Conservation (phyloP, 2,113 vertebrate genomes). For the Petromus typicus region DNA sequence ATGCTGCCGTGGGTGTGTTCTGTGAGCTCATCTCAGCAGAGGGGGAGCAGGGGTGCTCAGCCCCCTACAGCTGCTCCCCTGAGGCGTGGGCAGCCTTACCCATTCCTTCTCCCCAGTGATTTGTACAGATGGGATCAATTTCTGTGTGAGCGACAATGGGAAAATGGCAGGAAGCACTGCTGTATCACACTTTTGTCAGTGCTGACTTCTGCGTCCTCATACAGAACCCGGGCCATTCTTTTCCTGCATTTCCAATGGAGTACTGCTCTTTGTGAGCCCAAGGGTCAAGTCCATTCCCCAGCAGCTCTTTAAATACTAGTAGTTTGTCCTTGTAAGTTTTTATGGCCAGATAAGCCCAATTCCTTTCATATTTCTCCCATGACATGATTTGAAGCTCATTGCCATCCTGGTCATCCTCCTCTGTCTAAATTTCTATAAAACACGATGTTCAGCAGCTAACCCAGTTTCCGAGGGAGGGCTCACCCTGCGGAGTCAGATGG, state of each 20-base stretch:
- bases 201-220: background rate
- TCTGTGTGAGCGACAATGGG: background rate
- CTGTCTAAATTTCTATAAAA: slow-evolving; percentile 26
- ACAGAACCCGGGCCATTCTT: background rate
- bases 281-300: background rate
- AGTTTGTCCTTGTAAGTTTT: background rate
- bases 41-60: background rate
- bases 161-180: background rate
- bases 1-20: background rate
- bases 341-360: background rate
- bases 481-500: background rate
- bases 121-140: background rate
- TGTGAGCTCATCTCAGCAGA: background rate
- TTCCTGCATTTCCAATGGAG: background rate
- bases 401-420: background rate
- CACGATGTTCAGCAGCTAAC: background rate
- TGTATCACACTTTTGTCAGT: background rate
- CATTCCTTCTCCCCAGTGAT: background rate
- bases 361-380: background rate
- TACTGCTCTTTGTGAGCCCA: background rate
- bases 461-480: background rate
- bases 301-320: slow-evolving; percentile 13
- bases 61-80: background rate
- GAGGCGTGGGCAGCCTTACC: background rate
- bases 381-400: background rate